A percentile compares a stretch with the other conserved stretches of the same genome.
Evolutionary conservation across 2,888 invertebrate genomes (phyloP).

Genomic region (Machimus atricapillus): DNA sequence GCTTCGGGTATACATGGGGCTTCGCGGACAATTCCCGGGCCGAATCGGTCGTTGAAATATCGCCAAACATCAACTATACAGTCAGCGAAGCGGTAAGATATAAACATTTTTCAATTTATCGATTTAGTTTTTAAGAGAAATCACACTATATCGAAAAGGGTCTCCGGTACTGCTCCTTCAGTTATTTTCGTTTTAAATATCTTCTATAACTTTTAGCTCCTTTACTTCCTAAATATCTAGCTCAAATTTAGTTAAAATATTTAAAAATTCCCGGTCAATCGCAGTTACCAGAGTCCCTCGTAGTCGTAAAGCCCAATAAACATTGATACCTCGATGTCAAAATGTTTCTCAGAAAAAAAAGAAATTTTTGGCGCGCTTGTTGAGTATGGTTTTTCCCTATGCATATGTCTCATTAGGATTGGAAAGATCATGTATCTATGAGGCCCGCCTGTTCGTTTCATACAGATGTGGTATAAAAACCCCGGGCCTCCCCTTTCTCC

Average conservation of each 20-base stretch:
- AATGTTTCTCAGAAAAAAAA: not conserved
- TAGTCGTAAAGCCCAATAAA: not conserved
- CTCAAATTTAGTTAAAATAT: not conserved
- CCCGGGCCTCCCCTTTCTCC: not conserved
- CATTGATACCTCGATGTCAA: not conserved
- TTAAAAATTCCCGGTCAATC: not conserved
- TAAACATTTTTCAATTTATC: not conserved
- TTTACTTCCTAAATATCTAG: not conserved
- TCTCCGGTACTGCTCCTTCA: not conserved
- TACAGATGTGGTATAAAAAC: constrained; percentile 17
- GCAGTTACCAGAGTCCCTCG: not conserved
- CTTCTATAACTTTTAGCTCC: not conserved
- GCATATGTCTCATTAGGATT: constrained; percentile 25
- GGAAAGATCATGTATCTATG: constrained; percentile 10
- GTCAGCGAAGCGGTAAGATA: constrained; percentile 62
- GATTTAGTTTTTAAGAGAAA: not conserved
- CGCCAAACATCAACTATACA: constrained; percentile 63
- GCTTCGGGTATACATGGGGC: constrained; percentile 63
- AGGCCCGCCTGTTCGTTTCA: too few relatives aligned
- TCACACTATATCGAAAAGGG: not conserved
- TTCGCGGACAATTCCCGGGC: constrained; percentile 62
- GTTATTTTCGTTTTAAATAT: not conserved
- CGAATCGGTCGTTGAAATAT: constrained; percentile 63
- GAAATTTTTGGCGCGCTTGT: constrained; percentile 26
- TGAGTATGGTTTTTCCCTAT: not conserved